Percentiles rank a stretch among this genome's conserved stretches.
phyloP scores from a whole-genome alignment of 2,797 vertebrate genomes.

The Phoeniculus purpureus region DNA sequence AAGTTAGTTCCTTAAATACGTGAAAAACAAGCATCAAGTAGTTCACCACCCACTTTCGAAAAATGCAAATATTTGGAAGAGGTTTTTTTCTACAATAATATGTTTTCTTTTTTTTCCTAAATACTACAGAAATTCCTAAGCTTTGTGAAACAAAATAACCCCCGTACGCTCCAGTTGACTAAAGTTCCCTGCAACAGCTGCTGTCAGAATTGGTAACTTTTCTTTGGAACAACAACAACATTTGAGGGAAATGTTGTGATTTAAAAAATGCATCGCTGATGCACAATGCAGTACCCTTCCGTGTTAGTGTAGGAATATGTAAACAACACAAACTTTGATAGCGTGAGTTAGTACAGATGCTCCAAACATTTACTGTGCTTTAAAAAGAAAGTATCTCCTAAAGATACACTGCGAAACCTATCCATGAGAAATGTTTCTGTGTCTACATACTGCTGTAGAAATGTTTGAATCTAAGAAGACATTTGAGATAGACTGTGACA shows the following conservation, averaged over 20 bases:
- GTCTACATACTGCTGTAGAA: background rate
- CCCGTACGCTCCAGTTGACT: background rate
- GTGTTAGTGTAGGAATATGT: background rate
- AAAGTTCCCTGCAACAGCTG: background rate
- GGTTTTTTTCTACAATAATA: background rate
- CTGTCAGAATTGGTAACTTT: background rate
- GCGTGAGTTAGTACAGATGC: background rate
- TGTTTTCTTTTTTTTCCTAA: background rate
- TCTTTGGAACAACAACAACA: background rate
- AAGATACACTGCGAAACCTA: background rate
- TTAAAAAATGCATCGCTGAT: background rate
- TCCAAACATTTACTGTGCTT: background rate
- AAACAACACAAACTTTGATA: background rate
- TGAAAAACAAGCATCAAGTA: background rate
- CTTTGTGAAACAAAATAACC: background rate
- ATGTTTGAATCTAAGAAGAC: background rate
- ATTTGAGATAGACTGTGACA: background rate
- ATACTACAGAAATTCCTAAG: background rate
- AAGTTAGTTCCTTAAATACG: background rate
- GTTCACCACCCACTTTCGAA: background rate
- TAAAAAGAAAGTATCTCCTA: background rate
- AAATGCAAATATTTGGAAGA: background rate
- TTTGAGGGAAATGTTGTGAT: background rate
- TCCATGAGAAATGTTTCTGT: background rate
- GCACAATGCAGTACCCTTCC: background rate